phyloP scores from a whole-genome alignment of 2,113 vertebrate genomes.

The Indri indri region DNA sequence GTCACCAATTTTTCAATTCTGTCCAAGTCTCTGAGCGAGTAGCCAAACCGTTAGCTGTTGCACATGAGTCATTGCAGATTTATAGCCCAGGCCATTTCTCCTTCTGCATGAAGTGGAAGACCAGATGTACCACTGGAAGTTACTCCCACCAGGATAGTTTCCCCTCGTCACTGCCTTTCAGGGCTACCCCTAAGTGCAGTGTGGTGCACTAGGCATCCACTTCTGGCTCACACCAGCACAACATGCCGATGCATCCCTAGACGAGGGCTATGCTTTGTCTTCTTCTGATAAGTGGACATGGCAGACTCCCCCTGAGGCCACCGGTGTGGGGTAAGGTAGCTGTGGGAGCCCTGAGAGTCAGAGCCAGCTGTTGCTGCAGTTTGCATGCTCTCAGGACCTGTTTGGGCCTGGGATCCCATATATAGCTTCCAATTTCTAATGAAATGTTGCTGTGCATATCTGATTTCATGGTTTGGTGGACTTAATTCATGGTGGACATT shows the following conservation, averaged over 20 bases:
- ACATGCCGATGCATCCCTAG: background rate
- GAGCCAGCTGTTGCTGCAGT: background rate
- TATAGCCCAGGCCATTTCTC: background rate
- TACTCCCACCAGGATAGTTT: background rate
- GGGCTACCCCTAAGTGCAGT: background rate
- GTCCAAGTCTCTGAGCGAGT: slow-evolving; percentile 7
- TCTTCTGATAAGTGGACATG: background rate
- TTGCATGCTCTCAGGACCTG: background rate
- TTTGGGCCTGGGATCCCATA: background rate
- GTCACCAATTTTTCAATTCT: background rate
- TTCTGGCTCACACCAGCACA: background rate
- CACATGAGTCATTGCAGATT: background rate
- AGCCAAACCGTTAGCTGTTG: background rate
- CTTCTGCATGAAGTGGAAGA: background rate
- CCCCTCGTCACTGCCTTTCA: background rate
- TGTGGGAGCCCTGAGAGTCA: background rate
- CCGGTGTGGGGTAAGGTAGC: background rate
- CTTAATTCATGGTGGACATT: background rate
- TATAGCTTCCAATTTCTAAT: background rate
- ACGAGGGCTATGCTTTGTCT: background rate
- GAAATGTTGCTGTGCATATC: background rate
- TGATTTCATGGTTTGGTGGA: background rate
- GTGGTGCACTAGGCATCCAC: background rate
- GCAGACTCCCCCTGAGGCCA: background rate
- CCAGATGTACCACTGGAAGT: background rate